phyloP scores from a whole-genome alignment of 1,140 invertebrate species.

The Thereuonema tuberculata region DNA sequence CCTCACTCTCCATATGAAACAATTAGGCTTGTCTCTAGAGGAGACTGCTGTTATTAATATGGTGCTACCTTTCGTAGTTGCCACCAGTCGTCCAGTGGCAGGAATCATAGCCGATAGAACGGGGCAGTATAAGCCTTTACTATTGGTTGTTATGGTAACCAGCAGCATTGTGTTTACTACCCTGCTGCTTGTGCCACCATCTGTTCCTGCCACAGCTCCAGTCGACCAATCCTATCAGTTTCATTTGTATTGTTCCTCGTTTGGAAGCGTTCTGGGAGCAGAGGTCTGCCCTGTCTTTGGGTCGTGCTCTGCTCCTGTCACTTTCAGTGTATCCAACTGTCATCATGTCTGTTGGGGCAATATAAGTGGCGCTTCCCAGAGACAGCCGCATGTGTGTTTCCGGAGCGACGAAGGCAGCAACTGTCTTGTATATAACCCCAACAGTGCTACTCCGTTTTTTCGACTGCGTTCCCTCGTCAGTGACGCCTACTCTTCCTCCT shows the following conservation, averaged over 20 bases:
- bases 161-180: slow-evolving; percentile 49
- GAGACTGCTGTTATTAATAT: slow-evolving; percentile 57
- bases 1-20: slow-evolving; percentile 53
- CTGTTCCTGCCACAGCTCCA: slow-evolving; percentile 18
- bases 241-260: neutral
- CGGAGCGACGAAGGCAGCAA: neutral
- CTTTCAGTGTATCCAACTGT: neutral
- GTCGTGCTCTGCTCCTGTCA: neutral
- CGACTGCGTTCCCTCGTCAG: too few species aligned
- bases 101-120: slow-evolving; percentile 51
- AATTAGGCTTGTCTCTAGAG: slow-evolving; percentile 48
- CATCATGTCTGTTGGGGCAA: neutral
- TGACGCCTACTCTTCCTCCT: neutral
- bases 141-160: slow-evolving; percentile 47
- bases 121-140: slow-evolving; percentile 44
- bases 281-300: too few species aligned
- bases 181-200: slow-evolving; percentile 46
- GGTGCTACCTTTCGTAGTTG: slow-evolving; percentile 51
- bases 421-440: neutral
- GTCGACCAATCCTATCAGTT: neutral
- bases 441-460: neutral
- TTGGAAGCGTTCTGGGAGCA: neutral
- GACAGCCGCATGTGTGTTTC: neutral
- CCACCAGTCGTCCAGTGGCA: slow-evolving; percentile 48
- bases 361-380: neutral